phyloP scores from a whole-genome alignment of 2,888 invertebrate genomes.

The Carterocephalus palaemon region DNA sequence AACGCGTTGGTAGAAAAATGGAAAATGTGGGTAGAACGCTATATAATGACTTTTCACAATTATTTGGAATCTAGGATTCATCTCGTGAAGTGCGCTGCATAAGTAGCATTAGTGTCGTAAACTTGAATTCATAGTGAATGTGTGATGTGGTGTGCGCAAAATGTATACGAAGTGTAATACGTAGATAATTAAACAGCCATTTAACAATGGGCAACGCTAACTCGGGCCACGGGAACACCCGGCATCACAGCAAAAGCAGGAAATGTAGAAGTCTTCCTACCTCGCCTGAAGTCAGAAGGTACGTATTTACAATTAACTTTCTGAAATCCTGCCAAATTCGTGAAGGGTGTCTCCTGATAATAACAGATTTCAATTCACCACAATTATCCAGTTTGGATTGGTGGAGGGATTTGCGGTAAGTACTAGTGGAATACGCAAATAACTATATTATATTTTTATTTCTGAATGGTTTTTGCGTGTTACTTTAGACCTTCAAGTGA shows the following conservation, averaged over 20 bases:
- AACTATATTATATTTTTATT: too few species aligned
- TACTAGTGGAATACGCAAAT: too few species aligned
- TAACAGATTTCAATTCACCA: too few species aligned
- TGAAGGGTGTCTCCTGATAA: too few species aligned
- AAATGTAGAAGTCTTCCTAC: conserved; percentile 87
- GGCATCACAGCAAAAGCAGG: conserved; percentile 70
- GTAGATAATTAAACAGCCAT: conserved; percentile 6
- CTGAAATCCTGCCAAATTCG: not conserved
- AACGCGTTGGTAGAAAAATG: too few species aligned
- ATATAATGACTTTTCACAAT: not conserved
- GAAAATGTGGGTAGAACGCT: conserved; percentile 6
- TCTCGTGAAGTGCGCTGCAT: conserved; percentile 1
- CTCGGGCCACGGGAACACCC: conserved; percentile 61
- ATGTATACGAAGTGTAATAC: conserved; percentile 18
- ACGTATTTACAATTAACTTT: conserved; percentile 42
- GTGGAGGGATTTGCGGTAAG: too few species aligned
- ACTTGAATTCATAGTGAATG: conserved; percentile 10
- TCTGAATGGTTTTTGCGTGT: too few species aligned
- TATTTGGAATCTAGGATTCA: too few species aligned
- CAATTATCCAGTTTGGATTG: too few species aligned
- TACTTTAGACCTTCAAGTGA: too few species aligned
- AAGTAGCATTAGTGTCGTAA: conserved; percentile 8
- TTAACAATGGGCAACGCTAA: conserved; percentile 67
- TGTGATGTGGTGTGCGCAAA: conserved; percentile 4
- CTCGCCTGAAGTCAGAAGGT: conserved; percentile 87